phyloP scores from a whole-genome alignment of 2,797 vertebrate species.

The Phylloscopus collybita region DNA sequence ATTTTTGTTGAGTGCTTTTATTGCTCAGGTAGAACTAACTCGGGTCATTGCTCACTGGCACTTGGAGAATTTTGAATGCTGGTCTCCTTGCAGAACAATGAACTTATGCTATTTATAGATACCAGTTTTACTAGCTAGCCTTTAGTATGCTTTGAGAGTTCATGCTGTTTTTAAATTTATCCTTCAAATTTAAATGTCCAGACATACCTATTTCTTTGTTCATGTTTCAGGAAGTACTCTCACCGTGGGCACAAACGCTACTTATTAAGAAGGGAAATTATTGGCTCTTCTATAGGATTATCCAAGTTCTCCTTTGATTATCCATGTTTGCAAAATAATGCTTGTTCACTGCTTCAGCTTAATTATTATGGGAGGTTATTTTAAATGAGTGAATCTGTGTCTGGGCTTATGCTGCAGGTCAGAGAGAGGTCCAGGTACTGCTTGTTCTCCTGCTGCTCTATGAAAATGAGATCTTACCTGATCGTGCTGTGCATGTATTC shows the following conservation, averaged over 20 bases:
- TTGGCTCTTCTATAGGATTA: not conserved
- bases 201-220: not conserved
- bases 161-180: not conserved
- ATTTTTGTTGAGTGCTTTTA: not conserved
- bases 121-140: not conserved
- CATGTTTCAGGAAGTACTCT: not conserved
- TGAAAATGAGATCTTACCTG: not conserved
- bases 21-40: not conserved
- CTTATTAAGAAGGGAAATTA: not conserved
- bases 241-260: accelerated
- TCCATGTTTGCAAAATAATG: not conserved
- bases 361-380: not conserved
- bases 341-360: not conserved
- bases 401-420: not conserved
- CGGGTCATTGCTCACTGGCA: not conserved
- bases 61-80: not conserved
- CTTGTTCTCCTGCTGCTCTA: not conserved
- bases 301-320: not conserved
- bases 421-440: not conserved
- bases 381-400: not conserved
- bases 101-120: not conserved
- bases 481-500: accelerated
- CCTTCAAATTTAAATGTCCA: not conserved
- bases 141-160: not conserved
- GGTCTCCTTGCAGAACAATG: not conserved